Conservation (phyloP, 2,113 vertebrate species). For the Rhinichthys klamathensis region DNA sequence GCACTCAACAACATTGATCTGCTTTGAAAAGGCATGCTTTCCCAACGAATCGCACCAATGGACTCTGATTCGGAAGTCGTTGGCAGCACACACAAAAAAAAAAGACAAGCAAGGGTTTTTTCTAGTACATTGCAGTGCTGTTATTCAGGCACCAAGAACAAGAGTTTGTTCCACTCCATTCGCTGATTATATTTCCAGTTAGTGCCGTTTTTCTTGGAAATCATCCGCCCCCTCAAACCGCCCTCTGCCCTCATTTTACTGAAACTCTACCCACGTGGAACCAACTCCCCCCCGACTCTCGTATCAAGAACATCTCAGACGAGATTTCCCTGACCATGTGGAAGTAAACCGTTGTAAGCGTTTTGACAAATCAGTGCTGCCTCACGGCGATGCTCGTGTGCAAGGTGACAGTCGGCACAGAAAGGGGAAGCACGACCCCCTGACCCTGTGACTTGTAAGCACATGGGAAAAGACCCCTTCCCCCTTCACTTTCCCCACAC, state of each 20-base stretch:
- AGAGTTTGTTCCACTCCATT: not conserved
- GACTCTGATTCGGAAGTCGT: constrained; percentile 38
- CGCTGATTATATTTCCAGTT: constrained; percentile 13
- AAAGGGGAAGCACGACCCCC: not conserved
- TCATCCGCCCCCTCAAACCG: not conserved
- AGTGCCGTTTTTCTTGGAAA: constrained; percentile 12
- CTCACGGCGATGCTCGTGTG: not conserved
- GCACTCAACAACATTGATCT: constrained; percentile 43
- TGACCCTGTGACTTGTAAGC: not conserved
- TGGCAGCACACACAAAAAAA: not conserved
- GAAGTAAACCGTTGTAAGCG: not conserved
- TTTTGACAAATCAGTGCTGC: constrained; percentile 6
- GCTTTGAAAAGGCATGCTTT: constrained; percentile 34
- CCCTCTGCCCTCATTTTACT: constrained; percentile 16
- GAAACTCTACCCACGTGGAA: not conserved
- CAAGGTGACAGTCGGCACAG: not conserved
- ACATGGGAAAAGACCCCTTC: not conserved
- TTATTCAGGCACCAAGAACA: constrained; percentile 4
- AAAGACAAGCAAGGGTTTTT: not conserved
- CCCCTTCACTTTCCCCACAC: not conserved
- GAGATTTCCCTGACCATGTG: constrained; percentile 1
- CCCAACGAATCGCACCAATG: constrained; percentile 25
- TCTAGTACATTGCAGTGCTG: not conserved
- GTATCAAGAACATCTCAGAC: constrained; percentile 16
- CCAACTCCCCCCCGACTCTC: not conserved